Evolutionary conservation across 2,888 invertebrate genomes (phyloP), one percentile per base, ranked within the genome.

Genomic region (Bibio marci): DNA sequence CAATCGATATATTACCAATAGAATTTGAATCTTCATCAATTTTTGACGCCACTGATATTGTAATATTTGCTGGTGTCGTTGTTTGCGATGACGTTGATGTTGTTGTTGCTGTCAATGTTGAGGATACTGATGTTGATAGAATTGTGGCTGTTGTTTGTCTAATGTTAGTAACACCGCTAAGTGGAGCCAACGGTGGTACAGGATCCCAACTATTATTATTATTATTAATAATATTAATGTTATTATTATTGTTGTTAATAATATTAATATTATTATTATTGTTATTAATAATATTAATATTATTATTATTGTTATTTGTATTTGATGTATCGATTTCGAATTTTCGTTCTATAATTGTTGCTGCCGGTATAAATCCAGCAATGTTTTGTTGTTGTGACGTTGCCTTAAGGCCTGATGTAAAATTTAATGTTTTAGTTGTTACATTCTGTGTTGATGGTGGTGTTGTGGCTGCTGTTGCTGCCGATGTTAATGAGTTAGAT

Each of bases 1-100:
- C 68, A 28, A 70, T 47, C 2, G 71, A 72, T 54, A 70, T 70
- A 49, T 70, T 70, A 8, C 62, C 63, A 5, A 64, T 64, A 4
- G 66, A 65, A 43, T 64, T 63, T 3, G 65, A 63, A 44, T 65
- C 66, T 37, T 65, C 65, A 26, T 58, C 59, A 8, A 58, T 49
- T 41, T 43, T 43, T 10, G 32, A 22, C n/a, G n/a, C n/a, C 4
- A 22, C 22, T 22, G 22, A 4, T 6, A 22, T 8, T 8, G 8
- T 22, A 22, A 3, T 17, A 25, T 32, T 32, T 10, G 17, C 6
- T 32, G 31, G 5, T 32, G 31, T 3, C 17, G 17, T 15, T 32
- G 14, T 32, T 4, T 6, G 22, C 26, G 38, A 8, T 30, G 13
- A 30, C 8, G 22, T 22, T 22, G 22, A 6, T 22, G 22, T 22